phyloP scores from a whole-genome alignment of 92 coral and sea anemone species.

The Phymanthus crucifer region DNA sequence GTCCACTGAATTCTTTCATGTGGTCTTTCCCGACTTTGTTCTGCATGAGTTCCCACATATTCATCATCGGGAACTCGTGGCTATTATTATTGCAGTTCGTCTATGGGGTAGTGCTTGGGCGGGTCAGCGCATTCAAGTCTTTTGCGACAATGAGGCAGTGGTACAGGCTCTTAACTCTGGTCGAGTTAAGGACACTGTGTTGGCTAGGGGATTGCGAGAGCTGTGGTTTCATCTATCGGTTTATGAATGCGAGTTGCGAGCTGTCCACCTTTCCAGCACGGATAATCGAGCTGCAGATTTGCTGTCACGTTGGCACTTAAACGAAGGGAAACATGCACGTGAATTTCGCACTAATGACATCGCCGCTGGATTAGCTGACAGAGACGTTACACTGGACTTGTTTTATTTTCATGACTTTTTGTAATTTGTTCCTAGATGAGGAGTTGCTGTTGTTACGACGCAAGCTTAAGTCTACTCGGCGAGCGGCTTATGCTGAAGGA shows the following conservation, averaged over 20 bases:
- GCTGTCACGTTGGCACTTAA: slow-evolving; percentile 31
- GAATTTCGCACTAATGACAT: too few species aligned
- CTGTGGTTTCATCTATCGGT: slow-evolving; percentile 7
- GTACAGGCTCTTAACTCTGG: slow-evolving; percentile 30
- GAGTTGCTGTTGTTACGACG: not conserved
- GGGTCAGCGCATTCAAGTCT: slow-evolving; percentile 20
- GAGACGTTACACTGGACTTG: not conserved
- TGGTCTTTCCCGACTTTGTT: slow-evolving; percentile 7
- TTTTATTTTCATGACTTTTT: not conserved
- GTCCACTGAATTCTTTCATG: slow-evolving; percentile 26
- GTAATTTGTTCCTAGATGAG: not conserved
- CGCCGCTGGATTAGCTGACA: too few species aligned
- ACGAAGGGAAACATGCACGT: not conserved
- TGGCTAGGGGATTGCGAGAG: slow-evolving; percentile 10
- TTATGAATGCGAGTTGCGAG: not conserved
- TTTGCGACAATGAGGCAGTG: slow-evolving; percentile 40
- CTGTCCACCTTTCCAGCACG: not conserved
- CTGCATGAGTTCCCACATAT: slow-evolving; percentile 3
- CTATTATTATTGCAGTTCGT: slow-evolving; percentile 24
- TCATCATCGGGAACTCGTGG: slow-evolving; percentile 23
- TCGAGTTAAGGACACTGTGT: slow-evolving; percentile 6
- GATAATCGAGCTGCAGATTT: slow-evolving; percentile 25
- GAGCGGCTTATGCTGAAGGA: not conserved
- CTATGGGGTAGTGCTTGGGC: slow-evolving; percentile 27
- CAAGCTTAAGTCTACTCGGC: not conserved